Percentiles rank a stretch among this genome's conserved stretches.
Evolutionary conservation across 2,797 vertebrate genomes (phyloP).

Genomic region (Gastrophryne carolinensis): DNA sequence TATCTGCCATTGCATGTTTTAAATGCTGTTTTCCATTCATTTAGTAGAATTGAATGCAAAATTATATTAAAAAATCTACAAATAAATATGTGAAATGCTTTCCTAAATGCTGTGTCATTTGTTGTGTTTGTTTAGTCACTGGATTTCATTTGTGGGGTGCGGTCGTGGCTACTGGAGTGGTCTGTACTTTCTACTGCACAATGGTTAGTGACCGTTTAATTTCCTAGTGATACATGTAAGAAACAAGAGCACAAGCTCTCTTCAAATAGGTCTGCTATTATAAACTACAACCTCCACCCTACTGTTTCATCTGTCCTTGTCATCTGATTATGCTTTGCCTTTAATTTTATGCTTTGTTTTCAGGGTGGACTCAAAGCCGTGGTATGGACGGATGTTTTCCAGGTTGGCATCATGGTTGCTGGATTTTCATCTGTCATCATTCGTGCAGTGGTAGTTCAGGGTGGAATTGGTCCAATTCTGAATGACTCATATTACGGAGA

Average conservation of each 20-base stretch:
- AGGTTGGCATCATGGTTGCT: slow-evolving; percentile 76
- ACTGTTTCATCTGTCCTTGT: too few species aligned
- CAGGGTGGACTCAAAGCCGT: slow-evolving; percentile 82
- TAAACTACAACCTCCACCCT: too few species aligned
- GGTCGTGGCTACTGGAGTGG: slow-evolving; percentile 85
- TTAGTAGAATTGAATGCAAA: too few species aligned
- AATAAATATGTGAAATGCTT: too few species aligned
- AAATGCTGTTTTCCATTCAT: too few species aligned
- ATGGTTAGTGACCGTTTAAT: slow-evolving; percentile 74
- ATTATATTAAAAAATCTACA: too few species aligned
- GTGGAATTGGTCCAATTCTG: slow-evolving; percentile 69
- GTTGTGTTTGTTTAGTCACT: slow-evolving; percentile 74
- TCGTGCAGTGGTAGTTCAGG: slow-evolving; percentile 66
- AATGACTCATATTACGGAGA: slow-evolving; percentile 71
- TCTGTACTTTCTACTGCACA: slow-evolving; percentile 97
- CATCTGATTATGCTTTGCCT: too few species aligned
- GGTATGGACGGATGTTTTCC: slow-evolving; percentile 83
- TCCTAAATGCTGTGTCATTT: slow-evolving; percentile 1
- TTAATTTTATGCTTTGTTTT: not conserved
- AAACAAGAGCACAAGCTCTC: too few species aligned
- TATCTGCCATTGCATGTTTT: too few species aligned
- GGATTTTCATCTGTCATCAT: slow-evolving; percentile 75
- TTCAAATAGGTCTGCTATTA: too few species aligned
- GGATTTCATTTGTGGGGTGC: slow-evolving; percentile 91
- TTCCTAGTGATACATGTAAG: too few species aligned